These are phyloP conservation scores for Hippocampus mohnikei DNA, from an alignment of 2,113 vertebrate species.

Conservation along the genomic window DNA sequence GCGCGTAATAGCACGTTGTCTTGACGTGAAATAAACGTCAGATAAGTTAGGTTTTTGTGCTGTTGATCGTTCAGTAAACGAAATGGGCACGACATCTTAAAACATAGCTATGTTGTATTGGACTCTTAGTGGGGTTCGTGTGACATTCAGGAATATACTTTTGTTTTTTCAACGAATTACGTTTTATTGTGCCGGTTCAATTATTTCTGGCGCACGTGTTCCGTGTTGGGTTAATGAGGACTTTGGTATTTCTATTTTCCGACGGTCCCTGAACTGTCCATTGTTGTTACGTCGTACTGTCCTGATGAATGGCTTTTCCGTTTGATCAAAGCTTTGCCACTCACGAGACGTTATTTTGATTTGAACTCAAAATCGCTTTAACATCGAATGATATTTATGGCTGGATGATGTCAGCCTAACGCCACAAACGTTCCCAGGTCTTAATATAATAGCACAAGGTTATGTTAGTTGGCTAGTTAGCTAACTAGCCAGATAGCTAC, in stretches of 20 bases:
- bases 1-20: not conserved
- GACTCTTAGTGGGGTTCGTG: not conserved
- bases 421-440: too few species aligned
- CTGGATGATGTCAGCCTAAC: not conserved
- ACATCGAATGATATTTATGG: not conserved
- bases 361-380: not conserved
- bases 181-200: not conserved
- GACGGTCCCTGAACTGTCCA: slow-evolving; percentile 21
- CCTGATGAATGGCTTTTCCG: slow-evolving; percentile 22
- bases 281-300: not conserved
- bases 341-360: not conserved
- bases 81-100: not conserved
- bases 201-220: not conserved
- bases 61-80: not conserved
- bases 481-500: slow-evolving; percentile 28
- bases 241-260: not conserved
- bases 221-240: not conserved
- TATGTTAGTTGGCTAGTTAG: slow-evolving; percentile 21
- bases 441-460: not conserved
- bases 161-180: not conserved
- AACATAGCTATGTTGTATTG: not conserved
- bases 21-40: not conserved
- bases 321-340: slow-evolving; percentile 1
- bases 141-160: not conserved
- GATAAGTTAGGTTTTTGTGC: not conserved